These are phyloP conservation scores for Galagoides demidoff DNA, from an alignment of 2,797 vertebrate species.

Conservation along the genomic window DNA sequence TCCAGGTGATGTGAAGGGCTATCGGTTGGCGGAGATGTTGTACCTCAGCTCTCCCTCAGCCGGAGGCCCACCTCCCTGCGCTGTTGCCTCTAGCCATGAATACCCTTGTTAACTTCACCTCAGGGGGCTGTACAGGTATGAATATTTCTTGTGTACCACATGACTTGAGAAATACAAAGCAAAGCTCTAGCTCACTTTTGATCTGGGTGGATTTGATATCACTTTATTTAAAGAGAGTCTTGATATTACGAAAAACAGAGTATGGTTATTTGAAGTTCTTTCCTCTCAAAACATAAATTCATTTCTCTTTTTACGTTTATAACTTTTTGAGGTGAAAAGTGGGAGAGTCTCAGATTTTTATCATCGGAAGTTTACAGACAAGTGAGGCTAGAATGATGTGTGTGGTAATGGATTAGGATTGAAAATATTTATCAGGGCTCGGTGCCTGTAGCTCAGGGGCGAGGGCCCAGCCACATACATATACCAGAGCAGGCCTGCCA, in stretches of 20 bases:
- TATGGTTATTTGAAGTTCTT: slow-evolving; percentile 15
- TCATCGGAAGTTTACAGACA: not conserved
- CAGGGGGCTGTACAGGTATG: not conserved
- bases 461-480: too few species aligned
- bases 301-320: not conserved
- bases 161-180: not conserved
- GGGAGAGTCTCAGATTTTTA: not conserved
- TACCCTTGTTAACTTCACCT: not conserved
- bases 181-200: not conserved
- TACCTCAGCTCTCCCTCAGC: not conserved
- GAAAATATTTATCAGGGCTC: not conserved
- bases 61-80: not conserved
- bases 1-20: not conserved
- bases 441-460: too few species aligned
- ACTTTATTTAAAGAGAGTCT: not conserved
- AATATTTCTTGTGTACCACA: not conserved
- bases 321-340: slow-evolving; percentile 19
- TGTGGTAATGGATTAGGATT: not conserved
- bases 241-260: not conserved
- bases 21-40: not conserved
- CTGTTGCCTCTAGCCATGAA: not conserved
- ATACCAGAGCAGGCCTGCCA: too few species aligned
- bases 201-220: not conserved
- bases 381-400: not conserved
- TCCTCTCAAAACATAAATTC: not conserved